phyloP scores from a whole-genome alignment of 2,113 vertebrate genomes.

The Gobius niger region DNA sequence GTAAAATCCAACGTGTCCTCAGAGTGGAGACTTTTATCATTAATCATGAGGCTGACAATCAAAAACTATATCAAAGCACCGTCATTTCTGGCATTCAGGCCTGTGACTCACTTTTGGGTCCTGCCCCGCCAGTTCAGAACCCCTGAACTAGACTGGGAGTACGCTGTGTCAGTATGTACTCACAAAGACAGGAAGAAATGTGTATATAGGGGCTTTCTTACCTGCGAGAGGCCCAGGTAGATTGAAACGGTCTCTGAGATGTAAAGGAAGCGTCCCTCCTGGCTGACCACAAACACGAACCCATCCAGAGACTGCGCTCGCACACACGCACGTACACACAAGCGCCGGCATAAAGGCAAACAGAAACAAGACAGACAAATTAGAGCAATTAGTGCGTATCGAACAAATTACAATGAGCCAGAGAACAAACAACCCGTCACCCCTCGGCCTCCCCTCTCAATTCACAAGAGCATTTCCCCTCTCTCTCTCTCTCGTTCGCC shows the following conservation, averaged over 20 bases:
- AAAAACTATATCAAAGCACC: too few relatives aligned
- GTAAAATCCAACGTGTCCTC: too few relatives aligned
- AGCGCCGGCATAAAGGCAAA: constrained; percentile 54
- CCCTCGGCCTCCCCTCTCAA: constrained; percentile 57
- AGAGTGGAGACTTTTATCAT: too few relatives aligned
- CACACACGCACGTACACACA: constrained; percentile 44
- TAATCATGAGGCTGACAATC: too few relatives aligned
- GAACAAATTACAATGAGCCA: constrained; percentile 75
- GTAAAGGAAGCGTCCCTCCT: constrained; percentile 90
- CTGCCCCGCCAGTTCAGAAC: neutral
- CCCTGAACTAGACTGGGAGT: neutral
- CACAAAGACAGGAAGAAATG: constrained; percentile 32
- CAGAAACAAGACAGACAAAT: constrained; percentile 76
- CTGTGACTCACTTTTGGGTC: too few relatives aligned
- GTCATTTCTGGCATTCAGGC: too few relatives aligned
- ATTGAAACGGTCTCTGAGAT: constrained; percentile 94
- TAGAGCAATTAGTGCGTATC: constrained; percentile 74
- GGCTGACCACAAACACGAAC: constrained; percentile 90
- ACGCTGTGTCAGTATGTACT: neutral
- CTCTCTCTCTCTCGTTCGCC: constrained; percentile 1
- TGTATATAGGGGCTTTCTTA: constrained; percentile 67
- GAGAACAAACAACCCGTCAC: constrained; percentile 72
- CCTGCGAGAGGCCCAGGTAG: constrained; percentile 92
- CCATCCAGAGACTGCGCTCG: constrained; percentile 86
- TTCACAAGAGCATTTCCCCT: constrained; percentile 24